Percentiles rank a stretch among this genome's conserved stretches.
Evolutionary conservation across 2,797 vertebrate genomes (phyloP).

Genomic region (Carapus acus): DNA sequence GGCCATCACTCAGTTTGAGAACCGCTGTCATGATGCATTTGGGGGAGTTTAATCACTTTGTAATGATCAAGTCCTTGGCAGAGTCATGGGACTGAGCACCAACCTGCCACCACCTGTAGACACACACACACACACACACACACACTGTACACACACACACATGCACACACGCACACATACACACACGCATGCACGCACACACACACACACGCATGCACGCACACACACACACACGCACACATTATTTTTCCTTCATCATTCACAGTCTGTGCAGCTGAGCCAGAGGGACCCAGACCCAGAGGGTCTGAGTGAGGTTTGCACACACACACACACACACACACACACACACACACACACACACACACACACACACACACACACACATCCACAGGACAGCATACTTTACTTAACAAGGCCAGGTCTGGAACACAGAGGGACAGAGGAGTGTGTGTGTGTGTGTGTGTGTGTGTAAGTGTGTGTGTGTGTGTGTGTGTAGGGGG

Average conservation of each 20-base stretch:
- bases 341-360: slow-evolving; percentile 20
- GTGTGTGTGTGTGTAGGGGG: too few species aligned
- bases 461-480: too few species aligned
- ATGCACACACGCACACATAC: slow-evolving; percentile 35
- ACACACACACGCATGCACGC: slow-evolving; percentile 39
- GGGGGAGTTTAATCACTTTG: slow-evolving; percentile 1
- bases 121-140: slow-evolving; percentile 49
- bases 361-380: slow-evolving; percentile 21
- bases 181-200: slow-evolving; percentile 15
- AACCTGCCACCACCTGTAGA: slow-evolving; percentile 26
- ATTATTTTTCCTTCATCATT: slow-evolving; percentile 9
- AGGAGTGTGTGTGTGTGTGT: too few species aligned
- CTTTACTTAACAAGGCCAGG: slow-evolving; percentile 59
- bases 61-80: not conserved
- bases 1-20: too few species aligned
- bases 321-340: slow-evolving; percentile 16
- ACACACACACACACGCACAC: slow-evolving; percentile 44
- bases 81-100: slow-evolving; percentile 5
- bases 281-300: slow-evolving; percentile 41
- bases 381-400: slow-evolving; percentile 39
- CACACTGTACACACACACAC: slow-evolving; percentile 51
- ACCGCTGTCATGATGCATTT: not conserved
- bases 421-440: slow-evolving; percentile 29
- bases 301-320: slow-evolving; percentile 5
- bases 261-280: too few species aligned